phyloP scores from a whole-genome alignment of 2,113 vertebrate species.

The Ranitomeya variabilis region DNA sequence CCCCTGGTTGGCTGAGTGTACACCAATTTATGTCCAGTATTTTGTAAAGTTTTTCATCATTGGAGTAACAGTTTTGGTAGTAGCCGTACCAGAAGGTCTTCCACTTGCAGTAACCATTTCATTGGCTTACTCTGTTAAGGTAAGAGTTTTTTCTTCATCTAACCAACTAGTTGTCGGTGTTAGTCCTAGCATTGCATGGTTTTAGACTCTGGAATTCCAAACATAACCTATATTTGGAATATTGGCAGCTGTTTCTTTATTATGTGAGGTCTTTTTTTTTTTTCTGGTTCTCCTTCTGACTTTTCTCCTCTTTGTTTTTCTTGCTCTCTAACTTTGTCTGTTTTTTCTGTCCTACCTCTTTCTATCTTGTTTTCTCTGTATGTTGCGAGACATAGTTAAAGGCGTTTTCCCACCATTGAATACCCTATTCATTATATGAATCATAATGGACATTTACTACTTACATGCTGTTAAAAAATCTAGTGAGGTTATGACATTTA shows the following conservation, averaged over 20 bases:
- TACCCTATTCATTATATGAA: too few species aligned
- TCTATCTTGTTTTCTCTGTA: too few species aligned
- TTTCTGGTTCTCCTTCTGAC: too few species aligned
- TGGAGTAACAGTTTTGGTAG: slow-evolving; percentile 95
- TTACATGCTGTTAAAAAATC: too few species aligned
- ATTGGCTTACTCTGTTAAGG: slow-evolving; percentile 97
- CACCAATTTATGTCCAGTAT: slow-evolving; percentile 96
- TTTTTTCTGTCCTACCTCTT: too few species aligned
- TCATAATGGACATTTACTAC: too few species aligned
- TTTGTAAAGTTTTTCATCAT: slow-evolving; percentile 99
- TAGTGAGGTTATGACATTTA: too few species aligned
- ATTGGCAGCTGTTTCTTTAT: neutral
- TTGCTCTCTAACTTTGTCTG: too few species aligned
- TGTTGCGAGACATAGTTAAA: too few species aligned
- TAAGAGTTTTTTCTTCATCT: slow-evolving; percentile 65
- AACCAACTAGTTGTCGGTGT: neutral
- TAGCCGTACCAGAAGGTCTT: slow-evolving; percentile 96
- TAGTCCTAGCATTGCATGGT: neutral
- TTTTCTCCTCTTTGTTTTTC: too few species aligned
- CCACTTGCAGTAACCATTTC: slow-evolving; percentile 98
- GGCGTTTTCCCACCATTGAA: too few species aligned
- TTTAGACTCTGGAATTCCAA: neutral
- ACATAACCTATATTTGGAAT: neutral
- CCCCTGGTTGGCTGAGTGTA: slow-evolving; percentile 90
- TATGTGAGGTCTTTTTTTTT: neutral